Base-by-base conservation (phyloP, 2,113 vertebrate species). In the Octodon degus region DNA sequence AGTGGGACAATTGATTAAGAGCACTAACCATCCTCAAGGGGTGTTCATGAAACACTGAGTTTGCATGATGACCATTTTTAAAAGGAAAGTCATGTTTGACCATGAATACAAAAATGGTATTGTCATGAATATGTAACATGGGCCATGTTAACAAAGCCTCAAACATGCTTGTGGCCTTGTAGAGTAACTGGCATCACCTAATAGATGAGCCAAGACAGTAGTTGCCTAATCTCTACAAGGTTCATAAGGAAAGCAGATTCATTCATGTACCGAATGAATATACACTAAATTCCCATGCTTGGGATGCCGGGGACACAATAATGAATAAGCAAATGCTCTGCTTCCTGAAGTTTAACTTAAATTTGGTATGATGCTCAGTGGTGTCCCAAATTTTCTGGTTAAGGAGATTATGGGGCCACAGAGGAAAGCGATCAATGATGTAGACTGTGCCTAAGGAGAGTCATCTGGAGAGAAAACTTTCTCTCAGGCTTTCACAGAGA, bases 311-410 rank as follows among this genome's bases (percentile, higher is more conserved):
- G 22, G 7, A 72, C 32, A 83, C 4, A 89, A 9, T 24, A 37
- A n/a, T 34, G 13, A 94, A 86, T 86, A 95, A 84, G 86, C 20
- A 58, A 90, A 77, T 67, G 30, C 32, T 83, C 60, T 19, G 14
- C 43, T 96, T 86, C 77, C 53, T 72, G 40, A 93, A 70, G 58
- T 20, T 81, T 87, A 40, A 76, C 58, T 93, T 74, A 92, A 83
- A 63, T 85, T 68, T 53, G 13, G 14, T 81, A 14, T 55, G 58
- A 92, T 47, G 79, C 11, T 50, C 50, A 50, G 50, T 10, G 50
- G 50, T 50, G 50, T 50, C 50, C 50, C 50, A 50, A 50, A 11
- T 50, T 50, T 50, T 50, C 50, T 50, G 50, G 11, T 50, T 9
- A 50, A 50, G 9, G 50, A 50, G 50, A 50, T 50, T 50, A 50